These are phyloP conservation scores for Brachypalpus laphriformis DNA, from an alignment of 2,888 invertebrate genomes.

Conservation along the genomic window DNA sequence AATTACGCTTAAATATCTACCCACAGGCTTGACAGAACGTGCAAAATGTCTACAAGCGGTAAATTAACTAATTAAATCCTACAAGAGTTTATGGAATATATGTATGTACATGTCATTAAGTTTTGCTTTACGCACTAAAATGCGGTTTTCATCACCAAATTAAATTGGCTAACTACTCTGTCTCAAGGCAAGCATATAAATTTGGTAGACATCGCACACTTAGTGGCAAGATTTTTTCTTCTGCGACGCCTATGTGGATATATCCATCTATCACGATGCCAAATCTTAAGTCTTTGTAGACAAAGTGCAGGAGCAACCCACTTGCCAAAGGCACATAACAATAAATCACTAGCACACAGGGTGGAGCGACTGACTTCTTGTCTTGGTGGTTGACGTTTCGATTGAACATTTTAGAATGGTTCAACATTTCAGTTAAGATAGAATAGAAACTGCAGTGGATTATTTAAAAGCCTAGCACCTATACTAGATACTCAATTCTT, in stretches of 20 bases:
- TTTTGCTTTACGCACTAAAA: neutral
- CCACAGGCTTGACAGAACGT: neutral
- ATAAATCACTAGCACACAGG: slow-evolving; percentile 16
- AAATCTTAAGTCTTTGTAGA: neutral
- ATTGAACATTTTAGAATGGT: neutral
- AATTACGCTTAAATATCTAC: slow-evolving; percentile 36
- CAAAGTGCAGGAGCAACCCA: slow-evolving; percentile 23
- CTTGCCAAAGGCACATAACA: slow-evolving; percentile 1
- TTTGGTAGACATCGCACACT: neutral
- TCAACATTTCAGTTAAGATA: no score
- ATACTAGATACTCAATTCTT: no score
- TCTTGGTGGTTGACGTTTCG: neutral
- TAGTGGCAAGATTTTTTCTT: neutral
- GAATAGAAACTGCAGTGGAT: no score
- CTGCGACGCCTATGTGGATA: neutral
- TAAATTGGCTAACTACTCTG: neutral
- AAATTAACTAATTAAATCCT: slow-evolving; percentile 34
- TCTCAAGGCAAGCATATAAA: slow-evolving; percentile 10
- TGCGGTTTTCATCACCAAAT: slow-evolving; percentile 4
- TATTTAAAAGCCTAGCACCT: no score
- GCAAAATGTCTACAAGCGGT: neutral
- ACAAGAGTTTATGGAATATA: slow-evolving; percentile 1
- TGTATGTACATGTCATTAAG: slow-evolving; percentile 8
- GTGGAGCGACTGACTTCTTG: neutral
- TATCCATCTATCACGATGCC: slow-evolving; percentile 9